phyloP scores from a whole-genome alignment of 1,140 invertebrate genomes.

The Kradibia gibbosae region DNA sequence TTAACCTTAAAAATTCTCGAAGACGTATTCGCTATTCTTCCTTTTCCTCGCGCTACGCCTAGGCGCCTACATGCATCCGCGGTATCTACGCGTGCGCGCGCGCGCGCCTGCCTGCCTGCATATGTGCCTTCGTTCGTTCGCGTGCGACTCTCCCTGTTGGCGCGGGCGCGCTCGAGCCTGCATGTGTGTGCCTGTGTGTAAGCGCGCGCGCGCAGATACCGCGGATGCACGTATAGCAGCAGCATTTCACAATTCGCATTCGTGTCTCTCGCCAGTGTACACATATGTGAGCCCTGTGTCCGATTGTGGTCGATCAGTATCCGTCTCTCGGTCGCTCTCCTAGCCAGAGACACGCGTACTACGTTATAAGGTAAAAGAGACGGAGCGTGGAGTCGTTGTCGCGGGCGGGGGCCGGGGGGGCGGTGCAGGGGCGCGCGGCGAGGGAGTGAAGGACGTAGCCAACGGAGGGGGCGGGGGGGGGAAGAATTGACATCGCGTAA shows the following conservation, averaged over 20 bases:
- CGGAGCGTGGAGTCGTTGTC: too few relatives aligned
- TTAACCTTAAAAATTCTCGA: constrained; percentile 24
- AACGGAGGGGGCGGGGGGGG: neutral
- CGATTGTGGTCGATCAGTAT: neutral
- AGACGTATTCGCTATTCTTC: neutral
- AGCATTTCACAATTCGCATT: too few relatives aligned
- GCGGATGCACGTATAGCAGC: neutral
- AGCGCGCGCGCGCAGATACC: neutral
- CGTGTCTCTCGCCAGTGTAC: too few relatives aligned
- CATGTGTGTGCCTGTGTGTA: constrained; percentile 23
- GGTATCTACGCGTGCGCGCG: neutral
- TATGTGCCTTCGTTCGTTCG: neutral
- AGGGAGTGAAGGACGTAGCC: too few relatives aligned
- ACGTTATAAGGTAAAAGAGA: neutral
- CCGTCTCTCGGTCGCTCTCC: constrained; percentile 26
- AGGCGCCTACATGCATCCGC: constrained; percentile 22
- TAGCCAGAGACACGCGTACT: constrained; percentile 23
- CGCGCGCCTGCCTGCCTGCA: neutral
- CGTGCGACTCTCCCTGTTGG: neutral
- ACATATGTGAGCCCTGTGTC: neutral
- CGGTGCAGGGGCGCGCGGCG: too few relatives aligned
- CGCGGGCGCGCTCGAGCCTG: too few relatives aligned
- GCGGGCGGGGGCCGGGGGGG: too few relatives aligned
- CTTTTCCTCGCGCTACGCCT: neutral
- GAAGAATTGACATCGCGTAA: constrained; percentile 40